These are phyloP conservation scores for Papilio polyxenes DNA, from an alignment of 1,140 invertebrate species.

Conservation along the genomic window DNA sequence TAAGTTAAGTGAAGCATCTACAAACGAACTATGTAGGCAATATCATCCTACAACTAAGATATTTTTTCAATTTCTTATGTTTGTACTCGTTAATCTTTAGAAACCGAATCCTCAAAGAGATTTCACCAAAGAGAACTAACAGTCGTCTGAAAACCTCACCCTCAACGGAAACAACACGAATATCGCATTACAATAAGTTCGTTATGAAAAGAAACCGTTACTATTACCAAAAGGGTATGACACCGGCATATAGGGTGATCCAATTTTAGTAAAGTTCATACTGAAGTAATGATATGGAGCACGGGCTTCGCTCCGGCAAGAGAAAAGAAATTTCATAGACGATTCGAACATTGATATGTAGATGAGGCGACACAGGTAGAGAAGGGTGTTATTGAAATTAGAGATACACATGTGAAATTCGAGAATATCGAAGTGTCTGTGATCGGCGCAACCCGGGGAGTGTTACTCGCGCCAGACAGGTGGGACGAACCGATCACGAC, in stretches of 20 bases:
- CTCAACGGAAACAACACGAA: conserved; percentile 73
- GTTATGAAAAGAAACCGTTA: conserved; percentile 78
- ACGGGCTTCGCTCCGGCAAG: conserved; percentile 73
- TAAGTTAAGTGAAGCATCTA: conserved; percentile 3
- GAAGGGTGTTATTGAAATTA: conserved; percentile 78
- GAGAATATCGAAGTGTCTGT: conserved; percentile 62
- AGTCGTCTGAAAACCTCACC: conserved; percentile 64
- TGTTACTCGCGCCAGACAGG: conserved; percentile 51
- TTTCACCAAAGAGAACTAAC: conserved; percentile 48
- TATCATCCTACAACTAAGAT: background rate
- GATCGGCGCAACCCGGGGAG: conserved; percentile 49
- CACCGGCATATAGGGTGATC: conserved; percentile 67
- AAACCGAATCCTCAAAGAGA: conserved; percentile 50
- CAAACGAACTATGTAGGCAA: background rate
- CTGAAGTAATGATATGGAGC: conserved; percentile 72
- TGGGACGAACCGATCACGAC: conserved; percentile 47
- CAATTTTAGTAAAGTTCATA: conserved; percentile 71
- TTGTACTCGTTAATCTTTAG: conserved; percentile 48
- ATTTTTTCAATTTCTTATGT: background rate
- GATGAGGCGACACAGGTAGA: conserved; percentile 75
- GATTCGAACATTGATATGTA: conserved; percentile 76
- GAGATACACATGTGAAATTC: conserved; percentile 75
- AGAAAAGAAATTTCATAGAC: conserved; percentile 74
- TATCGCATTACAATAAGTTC: conserved; percentile 78
- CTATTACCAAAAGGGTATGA: conserved; percentile 74